Percentiles rank a stretch among this genome's conserved stretches.
These are phyloP conservation scores for Oryzias dopingdopingensis DNA, from an alignment of 2,797 vertebrate species.

Conservation along the genomic window DNA sequence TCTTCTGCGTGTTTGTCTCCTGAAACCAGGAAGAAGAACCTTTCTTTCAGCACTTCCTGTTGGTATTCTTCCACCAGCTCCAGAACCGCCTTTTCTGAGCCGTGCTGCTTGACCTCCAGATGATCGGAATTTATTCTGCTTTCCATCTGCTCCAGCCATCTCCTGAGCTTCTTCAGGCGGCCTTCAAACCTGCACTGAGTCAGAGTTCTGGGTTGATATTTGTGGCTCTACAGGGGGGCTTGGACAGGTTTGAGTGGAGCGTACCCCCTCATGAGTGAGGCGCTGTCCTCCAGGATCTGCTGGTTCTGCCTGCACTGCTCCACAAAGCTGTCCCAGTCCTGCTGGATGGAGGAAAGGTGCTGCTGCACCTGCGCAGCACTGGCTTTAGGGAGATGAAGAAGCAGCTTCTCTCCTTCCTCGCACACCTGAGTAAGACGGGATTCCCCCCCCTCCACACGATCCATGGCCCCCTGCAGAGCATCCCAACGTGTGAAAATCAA, in stretches of 20 bases:
- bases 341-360: constrained; percentile 86
- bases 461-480: constrained; percentile 79
- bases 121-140: constrained; percentile 86
- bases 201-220: constrained; percentile 24
- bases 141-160: constrained; percentile 90
- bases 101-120: constrained; percentile 81
- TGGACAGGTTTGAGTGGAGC: constrained; percentile 3
- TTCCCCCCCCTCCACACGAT: constrained; percentile 86
- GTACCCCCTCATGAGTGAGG: constrained; percentile 80
- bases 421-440: constrained; percentile 85
- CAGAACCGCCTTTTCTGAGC: constrained; percentile 86
- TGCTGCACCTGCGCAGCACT: constrained; percentile 87
- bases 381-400: constrained; percentile 86
- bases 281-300: constrained; percentile 86
- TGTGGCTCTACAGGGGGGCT: neutral
- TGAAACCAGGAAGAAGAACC: constrained; percentile 65
- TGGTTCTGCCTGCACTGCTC: constrained; percentile 88
- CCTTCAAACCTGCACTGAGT: constrained; percentile 84
- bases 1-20: too few species aligned
- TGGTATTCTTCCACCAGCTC: constrained; percentile 91
- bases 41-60: constrained; percentile 88
- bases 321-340: constrained; percentile 90
- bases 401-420: constrained; percentile 89
- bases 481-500: too few species aligned
- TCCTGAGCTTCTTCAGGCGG: constrained; percentile 84